These are phyloP conservation scores for Pachyrhynchus sulphureomaculatus DNA, from an alignment of 1,140 invertebrate species.

Conservation along the genomic window DNA sequence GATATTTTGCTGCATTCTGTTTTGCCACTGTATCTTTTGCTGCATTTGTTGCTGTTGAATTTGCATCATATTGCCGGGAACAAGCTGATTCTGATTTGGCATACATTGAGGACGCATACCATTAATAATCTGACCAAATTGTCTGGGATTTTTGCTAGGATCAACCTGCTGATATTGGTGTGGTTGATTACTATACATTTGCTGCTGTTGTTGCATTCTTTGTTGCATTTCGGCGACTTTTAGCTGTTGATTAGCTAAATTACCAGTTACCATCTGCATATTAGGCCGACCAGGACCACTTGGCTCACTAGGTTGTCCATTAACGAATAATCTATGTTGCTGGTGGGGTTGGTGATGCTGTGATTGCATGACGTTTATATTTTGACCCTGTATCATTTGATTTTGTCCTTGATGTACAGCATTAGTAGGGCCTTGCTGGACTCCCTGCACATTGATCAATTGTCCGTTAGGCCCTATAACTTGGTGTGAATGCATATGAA, in stretches of 20 bases:
- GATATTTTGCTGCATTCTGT: conserved; percentile 16
- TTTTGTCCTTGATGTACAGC: conserved; percentile 31
- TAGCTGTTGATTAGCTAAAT: conserved; percentile 43
- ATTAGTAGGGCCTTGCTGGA: conserved; percentile 32
- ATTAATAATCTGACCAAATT: conserved; percentile 44
- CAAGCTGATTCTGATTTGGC: conserved; percentile 36
- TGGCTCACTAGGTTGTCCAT: conserved; percentile 46
- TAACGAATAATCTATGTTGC: conserved; percentile 44
- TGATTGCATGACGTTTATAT: conserved; percentile 27
- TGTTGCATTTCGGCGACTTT: conserved; percentile 43
- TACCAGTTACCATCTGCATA: conserved; percentile 43
- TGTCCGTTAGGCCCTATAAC: conserved; percentile 59
- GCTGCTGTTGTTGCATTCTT: conserved; percentile 49
- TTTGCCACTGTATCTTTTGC: conserved; percentile 32
- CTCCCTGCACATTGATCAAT: conserved; percentile 57
- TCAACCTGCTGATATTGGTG: conserved; percentile 47
- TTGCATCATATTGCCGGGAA: conserved; percentile 15
- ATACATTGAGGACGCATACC: conserved; percentile 29
- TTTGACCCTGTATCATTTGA: conserved; percentile 37
- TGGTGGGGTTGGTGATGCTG: conserved; percentile 24
- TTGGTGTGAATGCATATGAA: conserved; percentile 49
- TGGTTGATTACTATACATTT: conserved; percentile 46
- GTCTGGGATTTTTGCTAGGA: conserved; percentile 54
- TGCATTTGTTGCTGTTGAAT: conserved; percentile 29
- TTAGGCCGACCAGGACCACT: conserved; percentile 48